Conservation (phyloP, 2,797 vertebrate species). For the Notolepis coatsorum region DNA sequence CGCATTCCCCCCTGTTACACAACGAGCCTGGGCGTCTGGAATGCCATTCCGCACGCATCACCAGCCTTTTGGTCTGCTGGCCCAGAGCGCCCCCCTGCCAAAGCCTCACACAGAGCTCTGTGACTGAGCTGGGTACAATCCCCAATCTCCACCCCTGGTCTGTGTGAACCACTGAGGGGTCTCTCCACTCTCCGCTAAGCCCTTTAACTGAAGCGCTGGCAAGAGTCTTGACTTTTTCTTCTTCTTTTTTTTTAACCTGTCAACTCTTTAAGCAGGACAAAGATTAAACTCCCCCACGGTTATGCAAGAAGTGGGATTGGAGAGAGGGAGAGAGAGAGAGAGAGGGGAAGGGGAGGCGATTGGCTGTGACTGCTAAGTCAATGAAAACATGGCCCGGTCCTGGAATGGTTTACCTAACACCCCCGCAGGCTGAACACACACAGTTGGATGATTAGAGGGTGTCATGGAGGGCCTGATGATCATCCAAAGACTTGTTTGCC, state of each 20-base stretch:
- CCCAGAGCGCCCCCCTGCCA: conserved; percentile 37
- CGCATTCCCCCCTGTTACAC: conserved; percentile 76
- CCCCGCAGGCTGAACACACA: conserved; percentile 12
- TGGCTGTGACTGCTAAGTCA: conserved; percentile 19
- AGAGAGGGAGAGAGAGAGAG: conserved; percentile 9
- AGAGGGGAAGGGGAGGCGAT: conserved; percentile 3
- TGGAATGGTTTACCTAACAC: conserved; percentile 22
- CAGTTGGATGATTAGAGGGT: background rate
- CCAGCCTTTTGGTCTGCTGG: conserved; percentile 45
- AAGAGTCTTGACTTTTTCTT: conserved; percentile 40
- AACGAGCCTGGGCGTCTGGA: conserved; percentile 77
- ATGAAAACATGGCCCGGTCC: conserved; percentile 33
- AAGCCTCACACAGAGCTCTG: conserved; percentile 46
- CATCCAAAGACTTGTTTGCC: conserved; percentile 18
- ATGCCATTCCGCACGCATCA: conserved; percentile 81
- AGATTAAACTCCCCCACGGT: conserved; percentile 56
- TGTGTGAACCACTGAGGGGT: conserved; percentile 9
- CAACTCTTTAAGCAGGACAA: conserved; percentile 54
- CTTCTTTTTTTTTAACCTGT: conserved; percentile 39
- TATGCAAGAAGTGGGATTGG: conserved; percentile 56
- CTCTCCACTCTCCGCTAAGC: conserved; percentile 43
- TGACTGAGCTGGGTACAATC: conserved; percentile 41
- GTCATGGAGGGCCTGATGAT: conserved; percentile 9
- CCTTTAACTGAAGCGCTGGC: conserved; percentile 51
- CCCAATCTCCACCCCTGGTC: conserved; percentile 48